Evolutionary conservation across 2,113 vertebrate genomes (phyloP).

Genomic region (Lanius ludovicianus): DNA sequence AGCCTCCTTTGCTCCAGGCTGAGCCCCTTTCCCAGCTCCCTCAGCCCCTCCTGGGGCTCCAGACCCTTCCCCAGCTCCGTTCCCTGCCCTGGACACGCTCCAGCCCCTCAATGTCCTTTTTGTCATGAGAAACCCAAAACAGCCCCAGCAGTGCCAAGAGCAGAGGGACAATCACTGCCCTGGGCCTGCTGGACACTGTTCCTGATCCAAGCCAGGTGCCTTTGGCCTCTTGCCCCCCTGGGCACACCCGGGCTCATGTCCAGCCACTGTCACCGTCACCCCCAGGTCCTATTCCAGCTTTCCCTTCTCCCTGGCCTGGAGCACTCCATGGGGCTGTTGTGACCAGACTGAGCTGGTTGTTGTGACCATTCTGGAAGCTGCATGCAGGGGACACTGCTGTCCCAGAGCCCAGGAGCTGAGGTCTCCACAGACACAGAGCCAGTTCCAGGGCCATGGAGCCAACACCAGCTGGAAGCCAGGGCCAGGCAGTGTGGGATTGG

Average conservation of each 20-base stretch:
- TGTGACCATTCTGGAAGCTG: background rate
- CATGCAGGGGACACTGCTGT: background rate
- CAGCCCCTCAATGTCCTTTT: background rate
- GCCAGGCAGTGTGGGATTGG: rapidly evolving
- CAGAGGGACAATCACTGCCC: no score
- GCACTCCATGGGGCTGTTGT: background rate
- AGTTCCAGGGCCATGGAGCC: rapidly evolving
- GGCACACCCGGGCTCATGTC: background rate
- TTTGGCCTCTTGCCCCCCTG: background rate
- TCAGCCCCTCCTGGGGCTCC: background rate
- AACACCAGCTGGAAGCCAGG: rapidly evolving
- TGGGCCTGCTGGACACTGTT: background rate
- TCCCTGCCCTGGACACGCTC: background rate
- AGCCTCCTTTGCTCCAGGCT: no score
- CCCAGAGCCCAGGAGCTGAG: background rate
- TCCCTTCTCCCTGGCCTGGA: background rate
- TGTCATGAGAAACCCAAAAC: background rate
- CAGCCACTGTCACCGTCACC: background rate
- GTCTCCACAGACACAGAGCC: rapidly evolving
- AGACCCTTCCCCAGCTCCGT: rapidly evolving
- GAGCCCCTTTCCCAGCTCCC: no score
- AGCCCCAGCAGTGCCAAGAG: background rate
- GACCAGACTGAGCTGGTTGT: no score
- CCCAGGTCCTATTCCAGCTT: background rate
- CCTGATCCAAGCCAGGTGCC: background rate